A percentile compares a stretch with the other conserved stretches of the same genome.
These are phyloP conservation scores for Mythimna impura DNA, from an alignment of 2,888 invertebrate species.

Conservation along the genomic window DNA sequence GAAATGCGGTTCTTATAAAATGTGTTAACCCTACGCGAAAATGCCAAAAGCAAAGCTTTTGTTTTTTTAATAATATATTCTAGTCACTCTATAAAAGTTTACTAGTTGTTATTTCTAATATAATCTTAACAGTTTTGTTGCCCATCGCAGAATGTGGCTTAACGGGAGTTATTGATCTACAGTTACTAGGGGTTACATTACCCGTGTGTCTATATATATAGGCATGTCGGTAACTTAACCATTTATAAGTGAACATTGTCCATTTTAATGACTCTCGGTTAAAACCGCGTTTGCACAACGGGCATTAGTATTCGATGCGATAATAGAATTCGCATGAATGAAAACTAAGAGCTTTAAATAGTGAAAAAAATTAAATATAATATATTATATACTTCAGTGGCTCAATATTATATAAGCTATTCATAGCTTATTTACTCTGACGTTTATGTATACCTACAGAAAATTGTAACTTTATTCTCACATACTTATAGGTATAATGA, in stretches of 20 bases:
- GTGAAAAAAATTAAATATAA: constrained; percentile 87
- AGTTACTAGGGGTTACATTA: constrained; percentile 23
- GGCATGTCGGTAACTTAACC: constrained; percentile 24
- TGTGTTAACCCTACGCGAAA: constrained; percentile 74
- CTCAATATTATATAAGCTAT: constrained; percentile 89
- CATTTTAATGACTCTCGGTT: constrained; percentile 46
- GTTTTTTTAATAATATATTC: constrained; percentile 81
- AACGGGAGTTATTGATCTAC: constrained; percentile 46
- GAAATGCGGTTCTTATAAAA: constrained; percentile 69
- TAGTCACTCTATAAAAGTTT: constrained; percentile 82
- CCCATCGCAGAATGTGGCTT: constrained; percentile 71
- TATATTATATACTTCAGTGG: constrained; percentile 88
- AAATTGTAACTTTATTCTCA: constrained; percentile 74
- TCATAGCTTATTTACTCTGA: constrained; percentile 86
- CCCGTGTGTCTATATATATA: not conserved
- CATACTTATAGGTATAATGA: constrained; percentile 67
- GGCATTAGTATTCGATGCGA: constrained; percentile 85
- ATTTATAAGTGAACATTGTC: constrained; percentile 21
- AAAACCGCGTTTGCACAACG: constrained; percentile 63
- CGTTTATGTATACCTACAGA: constrained; percentile 82
- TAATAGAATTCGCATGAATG: constrained; percentile 84
- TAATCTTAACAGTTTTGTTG: constrained; percentile 74
- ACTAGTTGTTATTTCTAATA: constrained; percentile 83
- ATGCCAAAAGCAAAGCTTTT: constrained; percentile 88
- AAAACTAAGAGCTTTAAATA: constrained; percentile 91